These are phyloP conservation scores for Trogon melanurus DNA, from an alignment of 2,113 vertebrate species.

Conservation along the genomic window DNA sequence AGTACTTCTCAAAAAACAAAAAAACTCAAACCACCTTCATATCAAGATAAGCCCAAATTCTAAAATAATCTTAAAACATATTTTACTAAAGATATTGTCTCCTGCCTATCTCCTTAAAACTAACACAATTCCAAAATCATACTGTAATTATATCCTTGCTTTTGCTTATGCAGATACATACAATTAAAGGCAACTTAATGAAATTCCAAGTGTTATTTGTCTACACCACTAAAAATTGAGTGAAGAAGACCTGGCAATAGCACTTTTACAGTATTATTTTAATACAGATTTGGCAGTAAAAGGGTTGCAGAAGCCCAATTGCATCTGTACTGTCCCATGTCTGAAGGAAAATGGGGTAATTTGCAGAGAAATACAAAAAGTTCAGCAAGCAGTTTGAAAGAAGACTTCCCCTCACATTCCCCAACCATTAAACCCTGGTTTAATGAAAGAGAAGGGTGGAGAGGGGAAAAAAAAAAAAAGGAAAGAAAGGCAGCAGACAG, in stretches of 20 bases:
- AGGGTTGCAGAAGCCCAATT: background rate
- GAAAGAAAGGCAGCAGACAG: background rate
- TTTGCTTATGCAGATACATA: background rate
- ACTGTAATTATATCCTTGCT: background rate
- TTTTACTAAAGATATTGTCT: background rate
- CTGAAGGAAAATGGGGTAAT: background rate
- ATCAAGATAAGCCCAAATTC: background rate
- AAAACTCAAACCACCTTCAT: background rate
- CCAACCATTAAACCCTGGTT: background rate
- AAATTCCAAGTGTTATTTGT: background rate
- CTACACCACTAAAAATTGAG: background rate
- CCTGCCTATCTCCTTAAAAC: background rate
- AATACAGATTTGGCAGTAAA: background rate
- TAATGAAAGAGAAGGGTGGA: background rate
- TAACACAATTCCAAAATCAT: background rate
- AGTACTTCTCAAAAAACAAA: background rate
- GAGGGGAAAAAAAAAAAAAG: no score
- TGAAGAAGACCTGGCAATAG: background rate
- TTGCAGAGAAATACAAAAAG: background rate
- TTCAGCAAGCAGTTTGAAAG: background rate
- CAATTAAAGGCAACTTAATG: background rate
- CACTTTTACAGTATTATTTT: background rate
- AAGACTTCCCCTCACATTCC: background rate
- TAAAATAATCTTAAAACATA: background rate
- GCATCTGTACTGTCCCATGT: background rate